A percentile compares a stretch with the other conserved stretches of the same genome.
Evolutionary conservation across 2,888 invertebrate genomes (phyloP).

Genomic region (Pyrrhosoma nymphula): DNA sequence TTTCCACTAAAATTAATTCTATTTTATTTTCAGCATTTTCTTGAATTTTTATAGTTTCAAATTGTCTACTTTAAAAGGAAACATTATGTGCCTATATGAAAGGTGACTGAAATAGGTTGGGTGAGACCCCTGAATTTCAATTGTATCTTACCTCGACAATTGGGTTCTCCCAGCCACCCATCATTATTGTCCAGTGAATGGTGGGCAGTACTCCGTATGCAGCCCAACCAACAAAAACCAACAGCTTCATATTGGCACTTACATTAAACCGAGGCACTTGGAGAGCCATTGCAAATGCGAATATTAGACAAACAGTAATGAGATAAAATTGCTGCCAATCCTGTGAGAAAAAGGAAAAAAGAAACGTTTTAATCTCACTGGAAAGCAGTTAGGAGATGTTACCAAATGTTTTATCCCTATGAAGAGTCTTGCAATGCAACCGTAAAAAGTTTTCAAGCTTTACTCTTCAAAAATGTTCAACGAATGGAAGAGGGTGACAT

Average conservation of each 20-base stretch:
- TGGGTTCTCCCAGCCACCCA: conserved; percentile 92
- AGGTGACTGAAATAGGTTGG: too few species aligned
- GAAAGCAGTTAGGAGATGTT: not conserved
- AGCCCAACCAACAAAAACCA: conserved; percentile 92
- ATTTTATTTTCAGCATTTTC: too few species aligned
- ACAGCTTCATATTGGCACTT: conserved; percentile 86
- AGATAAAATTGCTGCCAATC: conserved; percentile 90
- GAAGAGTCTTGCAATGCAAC: not conserved
- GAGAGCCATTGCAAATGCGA: conserved; percentile 87
- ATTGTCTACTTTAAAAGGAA: too few species aligned
- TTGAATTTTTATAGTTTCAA: too few species aligned
- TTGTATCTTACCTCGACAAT: conserved; percentile 86
- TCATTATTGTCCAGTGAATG: conserved; percentile 92
- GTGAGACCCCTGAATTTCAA: too few species aligned
- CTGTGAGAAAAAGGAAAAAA: conserved; percentile 78
- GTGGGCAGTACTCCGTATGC: conserved; percentile 95
- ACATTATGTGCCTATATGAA: too few species aligned
- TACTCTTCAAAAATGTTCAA: not conserved
- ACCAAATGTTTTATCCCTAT: not conserved
- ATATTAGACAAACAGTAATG: conserved; percentile 89
- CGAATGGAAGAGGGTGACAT: not conserved
- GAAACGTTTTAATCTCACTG: not conserved
- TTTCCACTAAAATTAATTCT: too few species aligned
- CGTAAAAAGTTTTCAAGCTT: not conserved
- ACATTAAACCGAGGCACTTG: conserved; percentile 88